Conservation (phyloP, 1,140 invertebrate genomes). For the Pteromalus puparum region DNA sequence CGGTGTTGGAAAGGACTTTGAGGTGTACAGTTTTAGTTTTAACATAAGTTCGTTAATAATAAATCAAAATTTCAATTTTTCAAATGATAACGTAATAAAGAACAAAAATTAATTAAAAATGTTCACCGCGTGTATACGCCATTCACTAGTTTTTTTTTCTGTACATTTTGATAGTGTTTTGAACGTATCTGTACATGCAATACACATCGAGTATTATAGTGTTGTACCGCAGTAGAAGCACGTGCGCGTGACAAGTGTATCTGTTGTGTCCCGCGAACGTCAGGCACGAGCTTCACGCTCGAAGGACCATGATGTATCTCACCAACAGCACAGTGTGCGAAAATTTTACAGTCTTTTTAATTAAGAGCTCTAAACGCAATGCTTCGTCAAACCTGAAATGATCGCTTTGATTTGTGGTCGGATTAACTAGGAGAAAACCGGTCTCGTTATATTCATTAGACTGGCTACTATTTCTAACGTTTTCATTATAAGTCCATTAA, state of each 20-base stretch:
- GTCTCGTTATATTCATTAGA: too few species aligned
- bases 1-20: too few species aligned
- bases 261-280: not conserved
- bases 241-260: not conserved
- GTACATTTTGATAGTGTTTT: not conserved
- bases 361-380: not conserved
- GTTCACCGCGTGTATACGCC: too few species aligned
- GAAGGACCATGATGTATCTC: conserved; percentile 10
- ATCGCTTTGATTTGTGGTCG: too few species aligned
- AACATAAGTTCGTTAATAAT: too few species aligned
- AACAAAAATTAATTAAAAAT: too few species aligned
- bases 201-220: not conserved
- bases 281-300: conserved; percentile 20
- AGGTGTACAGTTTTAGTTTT: too few species aligned
- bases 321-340: not conserved
- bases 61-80: too few species aligned
- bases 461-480: too few species aligned
- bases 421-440: too few species aligned
- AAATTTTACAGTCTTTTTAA: conserved; percentile 19
- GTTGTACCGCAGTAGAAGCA: conserved; percentile 6
- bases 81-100: too few species aligned
- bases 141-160: not conserved
- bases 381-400: not conserved
- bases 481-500: too few species aligned
- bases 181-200: not conserved